Base-by-base conservation (phyloP, 2,113 vertebrate genomes). In the Trinectes maculatus region DNA sequence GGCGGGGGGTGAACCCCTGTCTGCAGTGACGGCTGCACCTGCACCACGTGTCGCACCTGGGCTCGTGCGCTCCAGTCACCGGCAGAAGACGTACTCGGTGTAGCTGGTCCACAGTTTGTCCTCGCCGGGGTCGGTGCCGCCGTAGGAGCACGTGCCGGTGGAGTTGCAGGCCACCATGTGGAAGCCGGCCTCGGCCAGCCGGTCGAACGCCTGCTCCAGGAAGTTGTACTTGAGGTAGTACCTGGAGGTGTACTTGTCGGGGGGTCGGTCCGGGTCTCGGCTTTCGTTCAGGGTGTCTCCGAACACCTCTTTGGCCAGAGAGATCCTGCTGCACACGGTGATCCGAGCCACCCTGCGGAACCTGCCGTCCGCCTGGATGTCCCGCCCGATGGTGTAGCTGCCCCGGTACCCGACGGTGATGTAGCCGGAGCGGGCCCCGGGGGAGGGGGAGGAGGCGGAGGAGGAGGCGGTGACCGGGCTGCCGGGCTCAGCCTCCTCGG, bases 41-140 rank as follows among this genome's bases (percentile, higher is more conserved):
- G n/a, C n/a, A n/a, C n/a, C n/a, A n/a, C n/a, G n/a, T n/a, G n/a
- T n/a, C n/a, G n/a, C n/a, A n/a, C 39, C 39, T 18, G 7, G 1
- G 39, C 16, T 40, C 6, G 18, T 3, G n/a, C n/a, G n/a, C n/a
- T 13, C 33, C 33, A 4, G 37, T 85, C 71, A 85, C n/a, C 89
- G 92, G 86, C 93, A 93, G 92, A 99, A 99, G 37, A 98, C 95
- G 10, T 99, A 99, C 89, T 99, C 96, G 21, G 96, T 99, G 93
- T 99, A 98, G 92, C 96, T 98, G 91, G 95, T 97, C 98, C 97
- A 99, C 91, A 96, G 94, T 91, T 97, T 98, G 93, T 99, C 97
- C 18, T 98, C 97, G 29, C 92, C 95, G 12, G 95, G 96, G 54
- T 99, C 97, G 22, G 74, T 95, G 40, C 94, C 91, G 51, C 75